These are phyloP conservation scores for Puffinus mauretanicus DNA, from an alignment of 2,113 vertebrate species.

Conservation along the genomic window DNA sequence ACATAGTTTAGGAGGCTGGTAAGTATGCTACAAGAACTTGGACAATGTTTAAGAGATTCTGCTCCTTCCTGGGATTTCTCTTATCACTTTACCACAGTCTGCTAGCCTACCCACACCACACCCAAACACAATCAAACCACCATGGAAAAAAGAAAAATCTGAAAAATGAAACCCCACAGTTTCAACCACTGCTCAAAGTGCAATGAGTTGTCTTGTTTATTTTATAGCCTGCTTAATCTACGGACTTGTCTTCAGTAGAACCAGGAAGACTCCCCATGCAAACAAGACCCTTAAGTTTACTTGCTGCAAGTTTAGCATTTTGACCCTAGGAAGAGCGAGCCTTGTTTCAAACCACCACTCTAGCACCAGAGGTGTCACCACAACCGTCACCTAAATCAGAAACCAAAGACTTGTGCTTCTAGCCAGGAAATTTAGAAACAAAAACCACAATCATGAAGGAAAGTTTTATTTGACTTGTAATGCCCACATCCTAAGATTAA, in stretches of 20 bases:
- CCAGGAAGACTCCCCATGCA: background rate
- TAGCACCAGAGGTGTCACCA: background rate
- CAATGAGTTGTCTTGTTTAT: background rate
- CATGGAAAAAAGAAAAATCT: background rate
- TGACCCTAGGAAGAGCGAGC: background rate
- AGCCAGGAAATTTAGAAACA: background rate
- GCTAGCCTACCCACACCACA: background rate
- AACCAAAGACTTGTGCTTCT: background rate
- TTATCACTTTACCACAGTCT: background rate
- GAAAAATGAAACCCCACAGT: background rate
- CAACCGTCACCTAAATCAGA: background rate
- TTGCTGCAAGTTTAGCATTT: background rate
- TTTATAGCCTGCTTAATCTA: background rate
- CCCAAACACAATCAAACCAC: background rate
- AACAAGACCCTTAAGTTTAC: background rate
- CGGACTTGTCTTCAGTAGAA: background rate
- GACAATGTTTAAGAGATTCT: background rate
- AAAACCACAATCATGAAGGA: background rate
- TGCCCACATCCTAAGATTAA: conserved; percentile 50
- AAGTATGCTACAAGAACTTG: background rate
- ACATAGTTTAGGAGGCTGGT: background rate
- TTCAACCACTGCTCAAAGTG: background rate
- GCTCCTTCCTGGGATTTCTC: background rate
- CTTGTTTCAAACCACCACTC: background rate
- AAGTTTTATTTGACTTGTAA: conserved; percentile 69